Base-by-base conservation (phyloP, 2,113 vertebrate species). In the Raja brachyura region DNA sequence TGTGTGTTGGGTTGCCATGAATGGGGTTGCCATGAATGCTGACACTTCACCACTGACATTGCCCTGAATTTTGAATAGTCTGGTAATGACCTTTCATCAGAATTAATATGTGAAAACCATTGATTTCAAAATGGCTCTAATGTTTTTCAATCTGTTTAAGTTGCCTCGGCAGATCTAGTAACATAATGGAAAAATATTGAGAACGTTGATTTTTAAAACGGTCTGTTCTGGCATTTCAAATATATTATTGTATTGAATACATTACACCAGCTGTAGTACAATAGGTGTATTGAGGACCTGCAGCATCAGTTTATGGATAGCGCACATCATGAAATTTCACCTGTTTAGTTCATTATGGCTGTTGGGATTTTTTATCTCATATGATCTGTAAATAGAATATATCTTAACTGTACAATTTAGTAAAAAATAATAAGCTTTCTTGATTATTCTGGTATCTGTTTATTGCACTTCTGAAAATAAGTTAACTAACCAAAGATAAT, bases 401-500 rank as follows among this genome's bases (percentile, higher is more conserved):
- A 61, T 63, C 5, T 88, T n/a, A 31, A 88, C 14, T 88, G 39
- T 48, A 7, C 18, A 16, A 10, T 68, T 68, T 73, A 20, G 4
- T 20, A 73, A 73, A 73, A 73, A 20, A 20, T 70, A 73, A 13
- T 88, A 31, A 31, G 9, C 3, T 63, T 88, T 88, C 63, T 28
- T 31, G 5, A 3, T 63, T 31, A 18, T 88, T 31, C 20, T 83
- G 61, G n/a, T 31, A 61, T 28, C 56, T 14, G 2, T 63, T 88
- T 63, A 63, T 13, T 88, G 28, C 28, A 8, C 61, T 54, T 88
- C 14, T 66, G 48, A 18, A 48, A 92, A 92, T 48, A 92, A 85
- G 81, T 85, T 85, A 59, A 54, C 66, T 88, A 88, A 88, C 83
- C 83, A 88, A 31, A 31, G 28, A 31, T 33, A n/a, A 33, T 77